Evolutionary conservation across 2,888 invertebrate genomes (phyloP).

Genomic region (Metallyticus violacea): DNA sequence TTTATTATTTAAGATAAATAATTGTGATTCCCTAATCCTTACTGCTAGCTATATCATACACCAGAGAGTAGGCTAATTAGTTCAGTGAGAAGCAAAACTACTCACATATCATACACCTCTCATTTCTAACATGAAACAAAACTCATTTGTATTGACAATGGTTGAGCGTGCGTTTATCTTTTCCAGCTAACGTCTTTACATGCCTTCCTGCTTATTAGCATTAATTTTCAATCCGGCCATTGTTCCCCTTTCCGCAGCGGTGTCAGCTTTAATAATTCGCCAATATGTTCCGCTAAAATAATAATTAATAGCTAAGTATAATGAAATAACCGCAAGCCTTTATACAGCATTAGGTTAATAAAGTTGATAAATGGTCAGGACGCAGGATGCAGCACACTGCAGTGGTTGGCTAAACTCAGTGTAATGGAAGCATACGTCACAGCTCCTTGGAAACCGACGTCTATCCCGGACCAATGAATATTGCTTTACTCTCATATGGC

Average conservation of each 20-base stretch:
- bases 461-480: too few relatives aligned
- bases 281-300: neutral
- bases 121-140: too few relatives aligned
- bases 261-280: neutral
- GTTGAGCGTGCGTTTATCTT: neutral
- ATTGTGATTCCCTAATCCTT: too few relatives aligned
- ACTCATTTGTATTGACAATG: too few relatives aligned
- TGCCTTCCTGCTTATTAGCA: neutral
- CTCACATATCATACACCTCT: too few relatives aligned
- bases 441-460: neutral
- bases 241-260: neutral
- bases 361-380: neutral
- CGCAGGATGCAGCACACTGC: neutral
- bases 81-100: too few relatives aligned
- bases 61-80: too few relatives aligned
- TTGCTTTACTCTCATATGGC: too few relatives aligned
- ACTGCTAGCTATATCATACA: too few relatives aligned
- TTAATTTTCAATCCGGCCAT: neutral
- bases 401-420: neutral
- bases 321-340: neutral
- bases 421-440: neutral
- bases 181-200: neutral
- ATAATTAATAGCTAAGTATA: neutral
- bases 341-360: neutral
- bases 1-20: too few relatives aligned